phyloP scores from a whole-genome alignment of 2,113 vertebrate species.

The Myocastor coypus region DNA sequence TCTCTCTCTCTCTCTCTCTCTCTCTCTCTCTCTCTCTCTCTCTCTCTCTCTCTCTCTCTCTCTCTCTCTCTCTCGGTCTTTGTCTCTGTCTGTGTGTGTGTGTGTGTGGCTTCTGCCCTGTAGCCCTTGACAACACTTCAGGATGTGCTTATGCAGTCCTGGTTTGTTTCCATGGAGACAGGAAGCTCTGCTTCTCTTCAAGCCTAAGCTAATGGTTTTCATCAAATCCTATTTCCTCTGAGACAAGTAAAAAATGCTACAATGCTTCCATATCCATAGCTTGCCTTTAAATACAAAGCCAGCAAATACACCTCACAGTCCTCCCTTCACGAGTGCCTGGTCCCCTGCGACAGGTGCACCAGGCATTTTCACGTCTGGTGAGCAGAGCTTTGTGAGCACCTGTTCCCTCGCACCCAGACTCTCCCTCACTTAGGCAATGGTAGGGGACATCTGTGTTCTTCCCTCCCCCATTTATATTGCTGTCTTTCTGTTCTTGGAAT shows the following conservation, averaged over 20 bases:
- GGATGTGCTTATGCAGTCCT: constrained; percentile 72
- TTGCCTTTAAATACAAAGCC: background rate
- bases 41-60: no score
- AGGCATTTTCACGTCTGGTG: background rate
- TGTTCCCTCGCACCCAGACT: no score
- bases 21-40: no score
- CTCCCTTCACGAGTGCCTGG: background rate
- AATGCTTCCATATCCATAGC: background rate
- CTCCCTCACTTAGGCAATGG: background rate
- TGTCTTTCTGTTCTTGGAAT: background rate
- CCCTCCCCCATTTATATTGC: background rate
- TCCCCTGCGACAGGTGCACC: background rate
- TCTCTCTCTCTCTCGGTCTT: no score
- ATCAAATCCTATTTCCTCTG: constrained; percentile 78
- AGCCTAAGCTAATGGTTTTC: constrained; percentile 76
- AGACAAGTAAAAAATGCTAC: constrained; percentile 73
- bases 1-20: no score
- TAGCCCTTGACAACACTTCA: constrained; percentile 58
- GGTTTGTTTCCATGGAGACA: constrained; percentile 84
- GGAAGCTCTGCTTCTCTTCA: constrained; percentile 84
- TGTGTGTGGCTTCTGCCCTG: background rate
- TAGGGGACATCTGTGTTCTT: background rate
- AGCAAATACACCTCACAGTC: background rate
- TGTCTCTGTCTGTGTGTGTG: constrained; percentile 16
- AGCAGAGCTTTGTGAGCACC: background rate